Conservation (phyloP, 2,113 vertebrate species). For the Myrmecobius fasciatus region DNA sequence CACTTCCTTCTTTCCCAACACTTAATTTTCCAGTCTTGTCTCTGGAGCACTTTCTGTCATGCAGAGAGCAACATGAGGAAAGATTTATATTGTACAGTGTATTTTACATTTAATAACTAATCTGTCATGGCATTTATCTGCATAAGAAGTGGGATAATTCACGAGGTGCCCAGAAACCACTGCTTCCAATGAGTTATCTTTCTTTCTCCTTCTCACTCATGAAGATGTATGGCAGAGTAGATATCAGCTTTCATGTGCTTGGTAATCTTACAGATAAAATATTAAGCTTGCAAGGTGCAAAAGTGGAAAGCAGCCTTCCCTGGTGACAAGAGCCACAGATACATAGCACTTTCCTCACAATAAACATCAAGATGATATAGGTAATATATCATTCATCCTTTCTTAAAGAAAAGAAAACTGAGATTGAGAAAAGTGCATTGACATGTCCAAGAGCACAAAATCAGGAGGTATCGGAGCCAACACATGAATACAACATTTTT, state of each 20-base stretch:
- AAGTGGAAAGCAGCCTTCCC: constrained; percentile 33
- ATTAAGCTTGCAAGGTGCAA: constrained; percentile 6
- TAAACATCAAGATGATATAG: neutral
- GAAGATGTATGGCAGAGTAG: constrained; percentile 45
- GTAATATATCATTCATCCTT: neutral
- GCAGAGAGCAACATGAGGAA: constrained; percentile 26
- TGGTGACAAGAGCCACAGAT: neutral
- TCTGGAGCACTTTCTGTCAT: constrained; percentile 39
- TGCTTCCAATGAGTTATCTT: neutral
- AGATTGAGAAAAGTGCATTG: neutral
- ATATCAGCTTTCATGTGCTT: neutral
- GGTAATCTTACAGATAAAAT: constrained; percentile 44
- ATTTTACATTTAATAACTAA: constrained; percentile 63
- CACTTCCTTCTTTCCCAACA: constrained; percentile 7
- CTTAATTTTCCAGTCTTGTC: constrained; percentile 66
- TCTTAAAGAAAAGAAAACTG: neutral
- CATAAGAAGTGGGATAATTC: constrained; percentile 39
- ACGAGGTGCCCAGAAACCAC: neutral
- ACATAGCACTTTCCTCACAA: neutral
- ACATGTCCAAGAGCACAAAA: neutral
- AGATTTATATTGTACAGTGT: constrained; percentile 47
- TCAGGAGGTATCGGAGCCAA: neutral
- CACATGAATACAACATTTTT: neutral
- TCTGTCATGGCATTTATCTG: constrained; percentile 63
- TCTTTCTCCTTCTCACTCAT: neutral